Conservation (phyloP, 2,888 invertebrate genomes). For the Callosobruchus maculatus region DNA sequence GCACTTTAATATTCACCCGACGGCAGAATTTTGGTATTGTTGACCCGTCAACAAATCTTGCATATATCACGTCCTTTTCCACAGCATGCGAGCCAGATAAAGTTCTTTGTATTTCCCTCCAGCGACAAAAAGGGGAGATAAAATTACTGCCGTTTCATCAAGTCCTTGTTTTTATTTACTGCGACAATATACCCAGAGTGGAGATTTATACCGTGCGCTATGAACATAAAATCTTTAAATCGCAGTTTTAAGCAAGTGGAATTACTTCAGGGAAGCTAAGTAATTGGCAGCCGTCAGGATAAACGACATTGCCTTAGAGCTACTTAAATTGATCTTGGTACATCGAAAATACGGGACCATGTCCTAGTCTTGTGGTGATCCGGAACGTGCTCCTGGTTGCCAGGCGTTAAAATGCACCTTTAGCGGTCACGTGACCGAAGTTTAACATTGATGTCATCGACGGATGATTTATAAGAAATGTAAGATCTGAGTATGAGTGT, state of each 20-base stretch:
- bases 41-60: constrained; percentile 29
- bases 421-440: no score
- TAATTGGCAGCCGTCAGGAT: not conserved
- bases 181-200: constrained; percentile 6
- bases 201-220: not conserved
- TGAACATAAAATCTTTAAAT: not conserved
- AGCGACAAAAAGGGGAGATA: constrained; percentile 19
- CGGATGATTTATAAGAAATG: no score
- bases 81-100: constrained; percentile 34
- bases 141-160: constrained; percentile 22
- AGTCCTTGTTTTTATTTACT: constrained; percentile 15
- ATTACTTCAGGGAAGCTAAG: not conserved
- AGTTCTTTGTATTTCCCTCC: constrained; percentile 29
- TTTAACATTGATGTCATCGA: no score
- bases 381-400: no score
- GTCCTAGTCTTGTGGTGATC: no score
- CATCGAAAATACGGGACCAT: no score
- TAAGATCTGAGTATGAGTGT: no score
- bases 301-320: not conserved
- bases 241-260: not conserved
- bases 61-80: constrained; percentile 28
- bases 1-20: constrained; percentile 1
- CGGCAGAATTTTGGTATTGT: constrained; percentile 13
- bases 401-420: no score
- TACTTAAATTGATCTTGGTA: not conserved